These are phyloP conservation scores for Hippocampus guttulatus DNA, from an alignment of 2,113 vertebrate species.

Conservation along the genomic window DNA sequence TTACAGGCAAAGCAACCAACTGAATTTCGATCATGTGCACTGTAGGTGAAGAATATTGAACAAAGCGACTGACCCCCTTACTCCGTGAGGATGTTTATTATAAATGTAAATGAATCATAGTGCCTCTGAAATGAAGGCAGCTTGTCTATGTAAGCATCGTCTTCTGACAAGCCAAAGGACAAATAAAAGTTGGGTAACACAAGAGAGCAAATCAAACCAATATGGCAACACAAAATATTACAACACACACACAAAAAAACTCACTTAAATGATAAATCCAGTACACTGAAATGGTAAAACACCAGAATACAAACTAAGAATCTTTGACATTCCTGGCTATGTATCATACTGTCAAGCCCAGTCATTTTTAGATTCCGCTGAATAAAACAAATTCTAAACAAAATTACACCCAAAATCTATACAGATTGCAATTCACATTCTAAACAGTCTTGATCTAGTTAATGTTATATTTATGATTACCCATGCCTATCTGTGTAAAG, in stretches of 20 bases:
- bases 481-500: no score
- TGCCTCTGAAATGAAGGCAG: constrained; percentile 84
- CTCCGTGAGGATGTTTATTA: constrained; percentile 42
- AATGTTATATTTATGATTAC: background rate
- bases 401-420: no score
- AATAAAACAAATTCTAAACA: background rate
- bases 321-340: background rate
- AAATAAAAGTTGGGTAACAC: constrained; percentile 51
- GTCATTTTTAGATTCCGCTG: background rate
- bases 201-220: constrained; percentile 39
- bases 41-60: constrained; percentile 51
- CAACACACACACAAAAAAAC: constrained; percentile 1
- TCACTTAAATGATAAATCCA: background rate
- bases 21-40: constrained; percentile 31
- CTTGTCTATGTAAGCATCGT: constrained; percentile 88
- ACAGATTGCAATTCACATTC: no score
- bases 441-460: no score
- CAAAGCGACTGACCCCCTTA: constrained; percentile 25
- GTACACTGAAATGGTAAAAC: constrained; percentile 3
- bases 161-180: constrained; percentile 80
- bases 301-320: constrained; percentile 7
- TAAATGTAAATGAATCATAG: constrained; percentile 85
- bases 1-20: constrained; percentile 22
- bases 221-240: constrained; percentile 4
- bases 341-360: background rate